Conservation (phyloP, 2,888 invertebrate species). For the Periphyllus acericola region DNA sequence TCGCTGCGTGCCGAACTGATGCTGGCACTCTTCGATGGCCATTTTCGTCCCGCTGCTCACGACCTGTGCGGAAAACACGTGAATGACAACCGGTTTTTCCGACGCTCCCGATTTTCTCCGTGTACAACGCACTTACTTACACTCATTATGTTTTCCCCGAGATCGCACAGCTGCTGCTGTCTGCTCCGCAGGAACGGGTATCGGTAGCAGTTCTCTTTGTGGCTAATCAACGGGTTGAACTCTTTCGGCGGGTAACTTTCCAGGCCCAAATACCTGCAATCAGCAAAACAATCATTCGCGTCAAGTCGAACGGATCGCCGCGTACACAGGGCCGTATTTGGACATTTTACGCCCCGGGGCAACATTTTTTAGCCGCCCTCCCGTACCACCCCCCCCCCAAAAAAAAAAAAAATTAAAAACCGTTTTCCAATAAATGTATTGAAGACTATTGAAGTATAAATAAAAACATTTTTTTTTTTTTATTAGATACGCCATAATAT, state of each 20-base stretch:
- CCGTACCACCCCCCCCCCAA: too few relatives aligned
- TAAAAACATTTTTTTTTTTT: too few relatives aligned
- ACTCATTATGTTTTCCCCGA: conserved; percentile 77
- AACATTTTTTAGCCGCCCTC: too few relatives aligned
- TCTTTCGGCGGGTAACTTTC: conserved; percentile 64
- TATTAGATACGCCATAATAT: too few relatives aligned
- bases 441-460: too few relatives aligned
- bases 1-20: conserved; percentile 85
- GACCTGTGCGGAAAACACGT: conserved; percentile 72
- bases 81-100: conserved; percentile 53
- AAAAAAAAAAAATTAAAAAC: too few relatives aligned
- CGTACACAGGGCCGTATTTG: too few relatives aligned
- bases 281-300: neutral
- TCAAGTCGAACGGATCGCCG: too few relatives aligned
- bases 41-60: conserved; percentile 83
- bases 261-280: conserved; percentile 70
- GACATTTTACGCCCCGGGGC: too few relatives aligned
- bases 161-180: conserved; percentile 80
- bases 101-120: neutral
- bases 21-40: conserved; percentile 89
- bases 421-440: too few relatives aligned
- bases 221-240: conserved; percentile 67
- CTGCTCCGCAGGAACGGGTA: conserved; percentile 77
- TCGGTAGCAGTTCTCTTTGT: conserved; percentile 77
- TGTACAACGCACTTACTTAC: conserved; percentile 68